Evolutionary conservation across 2,888 invertebrate genomes (phyloP), one percentile per base, ranked within the genome.

Genomic region (Hypselothyrea guttata): DNA sequence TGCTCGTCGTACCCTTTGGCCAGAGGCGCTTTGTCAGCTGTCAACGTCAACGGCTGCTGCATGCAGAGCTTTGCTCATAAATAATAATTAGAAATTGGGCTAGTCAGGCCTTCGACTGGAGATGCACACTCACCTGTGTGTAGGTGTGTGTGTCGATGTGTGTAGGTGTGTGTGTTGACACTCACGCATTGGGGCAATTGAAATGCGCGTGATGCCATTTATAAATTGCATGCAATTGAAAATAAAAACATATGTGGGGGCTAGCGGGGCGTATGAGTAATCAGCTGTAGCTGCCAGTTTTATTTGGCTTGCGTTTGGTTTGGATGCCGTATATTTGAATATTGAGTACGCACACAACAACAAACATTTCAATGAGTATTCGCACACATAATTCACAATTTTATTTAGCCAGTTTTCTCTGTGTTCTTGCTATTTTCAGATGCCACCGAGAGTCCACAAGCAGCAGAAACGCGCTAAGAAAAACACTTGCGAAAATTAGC

Each of bases 401-500:
- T 46, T 56, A 45, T 57, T 44, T 44, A 22, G 22, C 22, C 22
- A n/a, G 44, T 65, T 52, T 63, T 60, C 63, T 45, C 59, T 31
- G 53, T 71, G 53, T 68, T 56, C 62, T 46, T 75, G 84, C 86
- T 81, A 85, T 85, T 82, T 82, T 82, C 81, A 82, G 81, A 67
- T 62, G 71, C 66, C 61, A 2, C 5, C 22, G 22, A 22, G 22
- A 22, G 71, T 48, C 53, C 57, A 73, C 70, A 74, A 74, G 77
- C n/a, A n/a, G n/a, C n/a, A 84, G 83, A 77, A 84, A 84, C 84
- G 77, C 84, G 78, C 74, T 47, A 79, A 76, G 81, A 62, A 79
- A 84, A 84, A 82, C 85, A 79, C 78, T 79, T 79, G 78, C 78
- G 85, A 79, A 79, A 82, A 78, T 84, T 79, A 78, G 82, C 85